These are phyloP conservation scores for Pollicipes pollicipes DNA, from an alignment of 1,140 invertebrate species.

Conservation along the genomic window DNA sequence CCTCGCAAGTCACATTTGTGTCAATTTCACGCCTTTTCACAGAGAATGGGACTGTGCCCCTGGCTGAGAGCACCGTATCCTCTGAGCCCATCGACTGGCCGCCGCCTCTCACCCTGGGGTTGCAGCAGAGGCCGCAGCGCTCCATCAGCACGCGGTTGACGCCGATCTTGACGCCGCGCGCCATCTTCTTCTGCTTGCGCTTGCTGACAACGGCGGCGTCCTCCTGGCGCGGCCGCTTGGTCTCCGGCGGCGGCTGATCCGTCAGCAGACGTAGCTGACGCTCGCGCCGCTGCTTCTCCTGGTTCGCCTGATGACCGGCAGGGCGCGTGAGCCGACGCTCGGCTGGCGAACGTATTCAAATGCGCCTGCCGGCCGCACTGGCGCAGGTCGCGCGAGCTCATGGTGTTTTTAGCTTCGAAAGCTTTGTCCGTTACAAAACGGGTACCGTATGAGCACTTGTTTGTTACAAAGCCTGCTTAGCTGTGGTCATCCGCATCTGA, in stretches of 20 bases:
- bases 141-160: background rate
- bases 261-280: background rate
- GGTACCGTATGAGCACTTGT: constrained; percentile 4
- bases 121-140: background rate
- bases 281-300: background rate
- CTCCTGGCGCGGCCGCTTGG: background rate
- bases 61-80: too few species aligned
- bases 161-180: background rate
- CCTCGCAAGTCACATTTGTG: background rate
- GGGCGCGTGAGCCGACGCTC: too few species aligned
- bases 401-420: constrained; percentile 4
- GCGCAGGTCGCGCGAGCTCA: background rate
- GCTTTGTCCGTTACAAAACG: background rate
- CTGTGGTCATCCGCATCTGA: too few species aligned
- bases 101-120: background rate
- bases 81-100: too few species aligned
- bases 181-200: background rate
- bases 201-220: background rate
- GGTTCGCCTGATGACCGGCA: background rate
- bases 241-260: too few species aligned
- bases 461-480: too few species aligned
- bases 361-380: too few species aligned
- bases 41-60: too few species aligned
- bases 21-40: too few species aligned
- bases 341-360: too few species aligned